Base-by-base conservation (phyloP, 1,140 invertebrate species). In the Papilio glaucus region DNA sequence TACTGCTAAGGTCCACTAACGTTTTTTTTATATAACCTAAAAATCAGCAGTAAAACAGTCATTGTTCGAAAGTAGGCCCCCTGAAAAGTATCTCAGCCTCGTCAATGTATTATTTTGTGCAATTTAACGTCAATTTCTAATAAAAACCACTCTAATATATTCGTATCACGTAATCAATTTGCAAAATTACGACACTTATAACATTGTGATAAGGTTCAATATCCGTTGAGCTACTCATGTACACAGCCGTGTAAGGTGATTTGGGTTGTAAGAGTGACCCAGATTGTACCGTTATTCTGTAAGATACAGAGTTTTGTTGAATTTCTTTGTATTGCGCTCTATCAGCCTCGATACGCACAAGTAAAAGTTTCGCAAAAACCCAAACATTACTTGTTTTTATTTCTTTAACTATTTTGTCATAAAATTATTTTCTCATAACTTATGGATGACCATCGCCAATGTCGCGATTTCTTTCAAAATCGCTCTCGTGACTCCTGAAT, bases 91-190 rank as follows among this genome's bases (percentile, higher is more conserved):
- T 15, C 49, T 57, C 15, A 45, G 15, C 42, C 42, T 45, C 42
- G 42, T 45, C 39, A 13, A 45, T 18, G n/a, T 33, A 33, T 18
- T 15, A 45, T 45, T 57, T 26, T 24, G 49, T 57, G 21, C 21
- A 57, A 57, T 57, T 57, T 57, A 57, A 24, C 5, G 9, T 57
- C 3, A 57, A 57, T 57, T 57, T 57, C 49, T 57, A 57, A 57
- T 57, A 57, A 57, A 53, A 45, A 53, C 24, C 24, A 12, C 4
- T 5, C 7, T 57, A 24, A 24, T 57, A 57, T 57, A 57, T 24
- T 57, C 49, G 21, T 57, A 57, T 57, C 49, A 57, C 21, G 49
- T 57, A 57, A 57, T 57, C 49, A 57, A 57, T 26, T 57, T 57
- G 49, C 49, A 21, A 57, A 24, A 57, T 18, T 21, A 49, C 15